phyloP scores from a whole-genome alignment of 2,888 invertebrate genomes.

The Drosophila fungiperda region DNA sequence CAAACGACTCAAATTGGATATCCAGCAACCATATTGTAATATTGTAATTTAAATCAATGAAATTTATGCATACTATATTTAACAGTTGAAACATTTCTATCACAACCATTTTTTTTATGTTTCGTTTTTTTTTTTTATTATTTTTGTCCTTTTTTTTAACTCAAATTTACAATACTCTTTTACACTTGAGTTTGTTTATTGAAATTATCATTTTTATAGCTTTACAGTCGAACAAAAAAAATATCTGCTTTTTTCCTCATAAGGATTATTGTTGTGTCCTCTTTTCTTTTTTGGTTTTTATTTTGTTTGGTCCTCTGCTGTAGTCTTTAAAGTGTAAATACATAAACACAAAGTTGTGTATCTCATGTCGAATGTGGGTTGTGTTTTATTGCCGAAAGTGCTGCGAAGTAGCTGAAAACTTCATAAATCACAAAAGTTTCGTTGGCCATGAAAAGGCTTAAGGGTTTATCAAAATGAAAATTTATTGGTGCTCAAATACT shows the following conservation, averaged over 20 bases:
- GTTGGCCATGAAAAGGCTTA: conserved; percentile 79
- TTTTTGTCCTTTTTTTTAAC: background rate
- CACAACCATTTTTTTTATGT: conserved; percentile 7
- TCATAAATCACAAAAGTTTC: conserved; percentile 78
- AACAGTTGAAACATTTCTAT: conserved; percentile 55
- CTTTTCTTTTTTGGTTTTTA: background rate
- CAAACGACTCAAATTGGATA: conserved; percentile 30
- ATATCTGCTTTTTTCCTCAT: conserved; percentile 1
- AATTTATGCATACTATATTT: conserved; percentile 65
- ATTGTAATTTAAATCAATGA: conserved; percentile 64
- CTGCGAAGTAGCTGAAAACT: conserved; percentile 68
- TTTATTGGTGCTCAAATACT: conserved; percentile 73
- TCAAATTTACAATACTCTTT: conserved; percentile 33
- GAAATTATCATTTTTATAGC: conserved; percentile 49
- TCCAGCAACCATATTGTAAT: conserved; percentile 31
- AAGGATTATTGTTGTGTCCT: conserved; percentile 42
- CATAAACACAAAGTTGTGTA: conserved; percentile 53
- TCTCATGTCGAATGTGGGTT: conserved; percentile 51
- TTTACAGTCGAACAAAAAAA: conserved; percentile 6
- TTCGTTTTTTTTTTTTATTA: conserved; percentile 3
- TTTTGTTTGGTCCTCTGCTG: conserved; percentile 15
- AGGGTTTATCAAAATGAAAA: conserved; percentile 79
- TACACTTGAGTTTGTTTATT: conserved; percentile 55
- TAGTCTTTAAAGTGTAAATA: conserved; percentile 68
- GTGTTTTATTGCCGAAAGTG: conserved; percentile 71